Evolutionary conservation across 2,113 vertebrate species (phyloP).

Genomic region (zebrafish (Danio rerio)): GRCz12tu NC_133196.1:29379501-29380000

Average conservation of each 20-base stretch:
- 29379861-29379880: too few species aligned
- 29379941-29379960: too few species aligned
- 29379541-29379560: constrained; percentile 40
- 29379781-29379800: neutral
- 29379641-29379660: constrained; percentile 28
- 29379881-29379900: too few species aligned
- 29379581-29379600: neutral
- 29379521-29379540: constrained; percentile 54
- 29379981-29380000: too few species aligned
- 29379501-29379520: constrained; percentile 51
- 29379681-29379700: neutral
- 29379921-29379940: too few species aligned
- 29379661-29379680: neutral
- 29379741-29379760: constrained; percentile 22
- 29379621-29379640: constrained; percentile 12
- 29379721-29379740: neutral
- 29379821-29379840: neutral
- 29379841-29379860: neutral
- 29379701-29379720: neutral
- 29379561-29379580: constrained; percentile 30
- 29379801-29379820: neutral
- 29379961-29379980: too few species aligned
- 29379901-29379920: too few species aligned
- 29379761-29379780: constrained; percentile 11
- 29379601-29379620: constrained; percentile 30